These are phyloP conservation scores for Cladopsammia gracilis DNA, from an alignment of 64 coral and sea anemone genomes.

Conservation along the genomic window DNA sequence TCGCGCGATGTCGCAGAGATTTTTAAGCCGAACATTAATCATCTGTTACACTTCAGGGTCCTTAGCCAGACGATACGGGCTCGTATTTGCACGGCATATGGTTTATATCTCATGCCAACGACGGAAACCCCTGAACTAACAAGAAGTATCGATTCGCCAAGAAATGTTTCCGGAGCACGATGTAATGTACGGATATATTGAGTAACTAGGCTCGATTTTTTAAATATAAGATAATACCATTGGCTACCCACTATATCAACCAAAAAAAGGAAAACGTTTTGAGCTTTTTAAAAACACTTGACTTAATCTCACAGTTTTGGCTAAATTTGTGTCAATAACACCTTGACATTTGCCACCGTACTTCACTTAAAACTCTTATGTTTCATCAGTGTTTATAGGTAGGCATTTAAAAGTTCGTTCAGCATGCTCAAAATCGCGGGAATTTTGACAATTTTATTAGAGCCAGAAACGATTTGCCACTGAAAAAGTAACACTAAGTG, in stretches of 20 bases:
- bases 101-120: conserved; percentile 41
- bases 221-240: neutral
- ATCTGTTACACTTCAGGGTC: neutral
- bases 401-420: no score
- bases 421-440: no score
- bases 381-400: no score
- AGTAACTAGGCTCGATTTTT: neutral
- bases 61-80: conserved; percentile 15
- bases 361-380: no score
- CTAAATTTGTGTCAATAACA: neutral
- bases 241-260: neutral
- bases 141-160: conserved; percentile 5
- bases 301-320: neutral
- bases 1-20: neutral
- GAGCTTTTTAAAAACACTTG: neutral
- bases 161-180: conserved; percentile 27
- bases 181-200: neutral
- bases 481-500: no score
- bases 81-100: neutral
- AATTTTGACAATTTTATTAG: no score
- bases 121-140: conserved; percentile 23
- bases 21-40: neutral
- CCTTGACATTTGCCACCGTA: neutral
- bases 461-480: no score
- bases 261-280: neutral